Base-by-base conservation (phyloP, 1,140 invertebrate species). In the Coenobita brevimanus region DNA sequence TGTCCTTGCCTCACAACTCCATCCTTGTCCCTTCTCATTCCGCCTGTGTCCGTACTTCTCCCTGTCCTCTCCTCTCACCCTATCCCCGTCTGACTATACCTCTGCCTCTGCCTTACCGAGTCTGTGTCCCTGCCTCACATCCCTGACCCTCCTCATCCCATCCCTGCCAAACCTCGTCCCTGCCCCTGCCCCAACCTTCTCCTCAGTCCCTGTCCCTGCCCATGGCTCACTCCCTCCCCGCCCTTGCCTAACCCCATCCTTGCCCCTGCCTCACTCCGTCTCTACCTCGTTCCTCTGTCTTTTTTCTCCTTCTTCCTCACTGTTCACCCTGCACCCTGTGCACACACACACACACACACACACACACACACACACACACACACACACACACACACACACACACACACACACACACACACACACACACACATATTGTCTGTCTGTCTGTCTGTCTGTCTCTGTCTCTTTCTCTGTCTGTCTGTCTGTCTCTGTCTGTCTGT, bases 341-440 rank as follows among this genome's bases (percentile, higher is more conserved):
- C 69, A 73, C 69, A 73, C 69, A 73, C 69, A 73, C 24, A 73
- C 69, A 73, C 33, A 73, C 33, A 73, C 69, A 73, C 69, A 73
- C 69, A 73, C 69, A 73, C 69, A 73, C 69, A 73, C 69, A 73
- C 69, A 73, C 69, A 73, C 69, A 73, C 69, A 73, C 69, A 73
- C 69, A 73, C 69, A 73, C 69, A 36, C 69, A 73, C 69, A 73
- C 69, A 73, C 36, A 78, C 75, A 78, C 36, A 78, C 8, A 78
- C 75, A 78, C 36, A 79, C 75, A 79, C 6, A 1, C n/a, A 79
- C 30, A 3, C 30, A 50, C 50, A 50, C 38, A 21, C 21, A 46
- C 21, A n/a, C 21, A 4, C 21, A n/a, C n/a, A n/a, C n/a, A n/a
- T n/a, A n/a, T n/a, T n/a, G n/a, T n/a, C n/a, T n/a, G n/a, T n/a